These are phyloP conservation scores for Alauda arvensis DNA, from an alignment of 2,797 vertebrate genomes.

Conservation along the genomic window DNA sequence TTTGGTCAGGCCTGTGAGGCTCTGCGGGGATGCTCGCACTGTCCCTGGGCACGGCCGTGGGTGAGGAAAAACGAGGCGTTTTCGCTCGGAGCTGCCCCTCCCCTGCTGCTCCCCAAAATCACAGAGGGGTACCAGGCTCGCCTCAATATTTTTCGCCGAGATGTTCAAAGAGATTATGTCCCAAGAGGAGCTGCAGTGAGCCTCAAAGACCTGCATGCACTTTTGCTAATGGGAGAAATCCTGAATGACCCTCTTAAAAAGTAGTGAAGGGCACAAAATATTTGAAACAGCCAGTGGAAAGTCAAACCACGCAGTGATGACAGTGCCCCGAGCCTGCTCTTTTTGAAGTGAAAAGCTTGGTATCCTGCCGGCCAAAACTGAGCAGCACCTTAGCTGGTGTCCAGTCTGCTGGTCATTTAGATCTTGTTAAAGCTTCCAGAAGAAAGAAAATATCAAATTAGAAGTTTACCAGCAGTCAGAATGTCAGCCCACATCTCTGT, in stretches of 20 bases:
- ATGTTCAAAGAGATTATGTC: not conserved
- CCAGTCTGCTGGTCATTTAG: not conserved
- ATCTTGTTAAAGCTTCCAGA: not conserved
- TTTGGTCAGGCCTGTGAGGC: accelerated
- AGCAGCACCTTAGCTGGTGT: not conserved
- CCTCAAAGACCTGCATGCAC: not conserved
- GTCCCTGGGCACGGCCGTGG: accelerated
- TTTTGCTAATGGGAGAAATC: not conserved
- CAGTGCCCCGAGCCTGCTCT: not conserved
- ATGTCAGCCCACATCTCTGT: not conserved
- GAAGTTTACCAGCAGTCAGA: not conserved
- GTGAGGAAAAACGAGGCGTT: not conserved
- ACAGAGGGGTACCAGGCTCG: accelerated
- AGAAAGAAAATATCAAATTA: not conserved
- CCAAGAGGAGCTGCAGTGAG: not conserved
- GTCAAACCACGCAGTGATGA: not conserved
- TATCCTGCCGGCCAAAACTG: not conserved
- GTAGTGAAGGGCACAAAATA: not conserved
- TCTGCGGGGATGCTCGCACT: accelerated
- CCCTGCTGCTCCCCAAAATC: not conserved
- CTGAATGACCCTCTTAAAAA: not conserved
- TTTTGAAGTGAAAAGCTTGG: not conserved
- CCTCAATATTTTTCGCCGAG: accelerated
- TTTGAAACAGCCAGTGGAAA: not conserved
- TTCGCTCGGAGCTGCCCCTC: not conserved